phyloP scores from a whole-genome alignment of 2,113 vertebrate genomes.

The Sprattus sprattus region DNA sequence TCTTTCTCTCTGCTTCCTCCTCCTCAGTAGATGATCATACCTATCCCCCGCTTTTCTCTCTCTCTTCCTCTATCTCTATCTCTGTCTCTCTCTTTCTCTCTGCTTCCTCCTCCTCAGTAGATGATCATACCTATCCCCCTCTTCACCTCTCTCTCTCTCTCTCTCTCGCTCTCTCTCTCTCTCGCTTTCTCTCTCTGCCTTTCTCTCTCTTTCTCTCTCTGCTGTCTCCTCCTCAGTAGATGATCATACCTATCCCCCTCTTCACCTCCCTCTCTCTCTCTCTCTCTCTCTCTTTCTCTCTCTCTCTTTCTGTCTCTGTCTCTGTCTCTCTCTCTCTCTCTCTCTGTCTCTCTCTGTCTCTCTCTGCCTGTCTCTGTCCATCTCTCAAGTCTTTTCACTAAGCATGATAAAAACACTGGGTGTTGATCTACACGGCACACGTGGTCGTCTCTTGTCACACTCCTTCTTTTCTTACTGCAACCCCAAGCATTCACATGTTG shows the following conservation, averaged over 20 bases:
- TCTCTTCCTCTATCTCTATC: not conserved
- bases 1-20: not conserved
- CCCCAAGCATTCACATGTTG: not conserved
- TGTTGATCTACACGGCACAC: too few species aligned
- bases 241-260: not conserved
- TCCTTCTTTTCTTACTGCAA: slow-evolving; percentile 30
- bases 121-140: not conserved
- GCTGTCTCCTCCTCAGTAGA: not conserved
- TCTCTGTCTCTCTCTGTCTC: not conserved
- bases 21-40: not conserved
- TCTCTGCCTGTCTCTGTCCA: not conserved
- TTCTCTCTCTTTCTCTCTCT: not conserved
- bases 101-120: not conserved
- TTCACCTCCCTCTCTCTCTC: not conserved
- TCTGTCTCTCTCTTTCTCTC: not conserved
- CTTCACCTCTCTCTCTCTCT: not conserved
- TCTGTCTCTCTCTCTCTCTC: not conserved
- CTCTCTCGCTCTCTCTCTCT: too few species aligned
- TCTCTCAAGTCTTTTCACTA: too few species aligned
- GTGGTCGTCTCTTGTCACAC: slow-evolving; percentile 39
- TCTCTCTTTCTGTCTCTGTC: not conserved
- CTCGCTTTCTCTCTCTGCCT: not conserved
- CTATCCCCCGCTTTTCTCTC: not conserved
- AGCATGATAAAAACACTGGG: too few species aligned
- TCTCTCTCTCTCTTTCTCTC: too few species aligned